Evolutionary conservation across 1,140 invertebrate genomes (phyloP), one percentile per base, ranked within the genome.

Genomic region (Pantala flavescens): DNA sequence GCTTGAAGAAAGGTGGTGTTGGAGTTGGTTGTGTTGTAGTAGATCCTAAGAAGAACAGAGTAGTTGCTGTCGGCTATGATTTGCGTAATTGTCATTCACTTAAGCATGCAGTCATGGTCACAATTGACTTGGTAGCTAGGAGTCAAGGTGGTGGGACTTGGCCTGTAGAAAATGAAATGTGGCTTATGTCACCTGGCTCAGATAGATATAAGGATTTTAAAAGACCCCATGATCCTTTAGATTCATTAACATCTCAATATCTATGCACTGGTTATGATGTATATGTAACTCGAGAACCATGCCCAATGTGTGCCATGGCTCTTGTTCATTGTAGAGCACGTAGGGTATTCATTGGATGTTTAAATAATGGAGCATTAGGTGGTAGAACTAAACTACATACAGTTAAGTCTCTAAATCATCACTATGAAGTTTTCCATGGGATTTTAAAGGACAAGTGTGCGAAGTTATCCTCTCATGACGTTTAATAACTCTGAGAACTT

Each of bases 281-380:
- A 0, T 98, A 96, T 81, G 80, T 94, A 16, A 88, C 90, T 0
- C 85, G 85, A 74, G 96, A 98, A 81, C 96, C 96, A 0, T 98
- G 97, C 83, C 80, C 93, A 1, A 94, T 98, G 89, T 98, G 97
- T 84, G 86, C 93, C 0, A 98, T 98, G 96, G 96, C 92, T 0
- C 82, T 98, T 71, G 86, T 98, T 0, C 97, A 98, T 83, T 94
- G 93, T 28, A 84, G 97, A 77, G 89, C 89, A 0, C 88, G 88
- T 36, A 85, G 92, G 77, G 88, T 98, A 0, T 98, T 98, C 81
- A 98, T 93, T 80, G 86, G 87, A 16, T 80, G 84, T 11, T 75
- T 83, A 0, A 74, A 76, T 0, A 82, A 87, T 71, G 95, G 96
- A 0, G 92, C 89, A 3, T 81, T 98, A 0, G 87, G 87, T 0